Evolutionary conservation across 2,797 vertebrate genomes (phyloP).

Genomic region (Remorina albescens): DNA sequence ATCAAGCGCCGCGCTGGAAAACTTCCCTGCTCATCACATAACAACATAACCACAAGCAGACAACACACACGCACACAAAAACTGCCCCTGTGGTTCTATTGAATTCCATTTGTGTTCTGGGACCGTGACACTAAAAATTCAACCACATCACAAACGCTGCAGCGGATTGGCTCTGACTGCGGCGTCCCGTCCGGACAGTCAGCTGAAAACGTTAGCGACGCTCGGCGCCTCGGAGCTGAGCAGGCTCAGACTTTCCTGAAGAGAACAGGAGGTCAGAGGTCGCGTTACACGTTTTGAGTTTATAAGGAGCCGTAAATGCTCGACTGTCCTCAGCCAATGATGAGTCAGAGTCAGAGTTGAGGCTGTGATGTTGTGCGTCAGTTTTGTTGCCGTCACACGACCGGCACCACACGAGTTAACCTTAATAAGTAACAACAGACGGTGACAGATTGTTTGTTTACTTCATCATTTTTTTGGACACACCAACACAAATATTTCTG

Average conservation of each 20-base stretch:
- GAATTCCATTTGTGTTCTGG: slow-evolving; percentile 7
- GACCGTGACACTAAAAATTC: slow-evolving; percentile 5
- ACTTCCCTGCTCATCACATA: slow-evolving; percentile 39
- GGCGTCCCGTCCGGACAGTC: neutral
- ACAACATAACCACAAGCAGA: slow-evolving; percentile 36
- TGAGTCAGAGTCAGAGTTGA: no score
- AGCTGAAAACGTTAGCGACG: no score
- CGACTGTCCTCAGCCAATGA: no score
- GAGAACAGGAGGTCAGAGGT: neutral
- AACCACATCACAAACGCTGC: slow-evolving; percentile 29
- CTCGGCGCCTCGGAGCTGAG: neutral
- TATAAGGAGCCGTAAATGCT: neutral
- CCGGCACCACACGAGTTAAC: no score
- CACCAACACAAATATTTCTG: no score
- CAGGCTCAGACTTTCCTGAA: neutral
- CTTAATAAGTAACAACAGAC: no score
- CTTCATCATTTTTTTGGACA: no score
- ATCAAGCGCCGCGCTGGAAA: slow-evolving; percentile 44
- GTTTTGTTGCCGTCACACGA: no score
- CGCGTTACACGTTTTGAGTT: neutral
- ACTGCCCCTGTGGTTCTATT: slow-evolving; percentile 18
- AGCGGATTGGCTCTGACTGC: neutral
- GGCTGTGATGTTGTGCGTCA: no score
- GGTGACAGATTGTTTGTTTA: no score
- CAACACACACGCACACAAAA: slow-evolving; percentile 6